Evolutionary conservation across 2,888 invertebrate species (phyloP), one percentile per base, ranked within the genome.

Genomic region (Cryptus viduatorius): DNA sequence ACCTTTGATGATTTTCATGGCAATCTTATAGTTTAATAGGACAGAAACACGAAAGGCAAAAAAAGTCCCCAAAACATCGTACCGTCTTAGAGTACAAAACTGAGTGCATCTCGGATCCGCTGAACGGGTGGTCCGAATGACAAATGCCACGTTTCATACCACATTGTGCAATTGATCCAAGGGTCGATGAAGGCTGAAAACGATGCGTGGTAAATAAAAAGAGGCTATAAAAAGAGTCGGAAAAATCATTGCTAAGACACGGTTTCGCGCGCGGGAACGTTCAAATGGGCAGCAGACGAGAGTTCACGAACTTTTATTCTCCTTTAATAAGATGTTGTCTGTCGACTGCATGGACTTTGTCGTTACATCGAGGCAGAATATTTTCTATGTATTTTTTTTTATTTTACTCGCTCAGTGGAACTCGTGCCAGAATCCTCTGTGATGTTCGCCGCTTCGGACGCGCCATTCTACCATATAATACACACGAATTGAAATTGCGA

Each of bases 401-500:
- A 24, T 48, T 42, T 5, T 12, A 1, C 7, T 7, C 1, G 37
- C 69, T 79, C 29, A 56, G 61, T 56, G 37, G 72, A 75, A 79
- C 77, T 77, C 72, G 77, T 31, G 77, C 53, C 77, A 72, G 75
- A 77, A 80, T 80, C 73, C 68, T 73, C 77, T 84, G 61, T 84
- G 80, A 84, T 84, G 29, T 84, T 77, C 10, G 83, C 83, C 83
- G 83, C 83, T 19, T 37, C 42, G 29, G 29, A 42, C 24, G 42
- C 67, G 59, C 12, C 46, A 42, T 31, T 61, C 44, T 71, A 48
- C 46, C 68, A 31, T 64, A 65, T 76, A 72, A 73, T 73, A 73
- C 72, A 24, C 14, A 73, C 80, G 80, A 84, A 84, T 84, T 84
- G 83, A 77, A 83, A 83, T 83, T 76, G 83, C 80, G 76, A 83